Evolutionary conservation across 2,797 vertebrate genomes (phyloP).

Genomic region (Halcyon leucocephala): DNA sequence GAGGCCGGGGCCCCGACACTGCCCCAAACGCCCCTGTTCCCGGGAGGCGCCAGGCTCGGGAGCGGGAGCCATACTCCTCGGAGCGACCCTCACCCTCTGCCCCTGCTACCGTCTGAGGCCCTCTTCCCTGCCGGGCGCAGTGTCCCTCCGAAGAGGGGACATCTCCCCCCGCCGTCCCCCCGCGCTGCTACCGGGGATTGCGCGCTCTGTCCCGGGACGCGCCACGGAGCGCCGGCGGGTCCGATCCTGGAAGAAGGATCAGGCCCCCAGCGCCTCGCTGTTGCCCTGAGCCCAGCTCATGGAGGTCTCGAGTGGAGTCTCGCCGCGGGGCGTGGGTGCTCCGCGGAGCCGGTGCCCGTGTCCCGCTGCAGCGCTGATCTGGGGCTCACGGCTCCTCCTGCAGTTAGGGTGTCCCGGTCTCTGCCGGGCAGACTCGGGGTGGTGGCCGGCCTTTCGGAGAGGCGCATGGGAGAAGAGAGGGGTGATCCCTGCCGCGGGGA

Average conservation of each 20-base stretch:
- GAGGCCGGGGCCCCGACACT: no score
- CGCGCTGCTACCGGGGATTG: background rate
- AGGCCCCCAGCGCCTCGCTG: background rate
- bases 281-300: background rate
- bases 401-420: background rate
- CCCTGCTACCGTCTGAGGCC: background rate
- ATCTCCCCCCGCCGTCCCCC: background rate
- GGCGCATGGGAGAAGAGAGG: background rate
- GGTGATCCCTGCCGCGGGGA: background rate
- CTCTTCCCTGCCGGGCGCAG: background rate
- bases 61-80: no score
- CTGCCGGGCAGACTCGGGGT: background rate
- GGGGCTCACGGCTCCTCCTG: background rate
- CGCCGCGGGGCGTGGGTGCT: no score
- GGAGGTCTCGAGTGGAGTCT: background rate
- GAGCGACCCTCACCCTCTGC: background rate
- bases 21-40: background rate
- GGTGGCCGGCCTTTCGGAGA: background rate
- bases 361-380: no score
- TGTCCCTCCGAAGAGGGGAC: no score
- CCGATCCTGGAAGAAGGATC: background rate
- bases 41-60: background rate
- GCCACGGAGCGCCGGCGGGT: background rate
- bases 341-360: background rate
- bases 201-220: background rate